Percentiles rank a stretch among this genome's conserved stretches.
These are phyloP conservation scores for Hydrolagus affinis DNA, from an alignment of 2,113 vertebrate genomes.

Conservation along the genomic window DNA sequence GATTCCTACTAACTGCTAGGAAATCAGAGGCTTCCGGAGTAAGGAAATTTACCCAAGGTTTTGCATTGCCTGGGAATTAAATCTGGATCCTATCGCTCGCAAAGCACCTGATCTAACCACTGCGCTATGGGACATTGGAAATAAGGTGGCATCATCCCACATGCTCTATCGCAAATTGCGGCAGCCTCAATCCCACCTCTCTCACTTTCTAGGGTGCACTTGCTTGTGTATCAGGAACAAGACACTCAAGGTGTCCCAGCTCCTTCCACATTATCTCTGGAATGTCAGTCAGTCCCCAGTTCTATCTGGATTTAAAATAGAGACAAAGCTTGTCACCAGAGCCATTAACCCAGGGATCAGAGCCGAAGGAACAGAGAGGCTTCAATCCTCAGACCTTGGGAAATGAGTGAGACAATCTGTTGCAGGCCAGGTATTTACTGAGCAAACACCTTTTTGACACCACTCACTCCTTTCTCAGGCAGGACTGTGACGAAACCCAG, in stretches of 20 bases:
- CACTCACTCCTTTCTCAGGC: neutral
- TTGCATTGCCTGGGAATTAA: too few species aligned
- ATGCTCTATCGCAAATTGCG: too few species aligned
- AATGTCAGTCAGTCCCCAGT: neutral
- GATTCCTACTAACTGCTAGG: too few species aligned
- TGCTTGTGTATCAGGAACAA: neutral
- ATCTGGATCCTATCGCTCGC: too few species aligned
- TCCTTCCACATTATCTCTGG: constrained; percentile 15
- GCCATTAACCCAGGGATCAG: neutral
- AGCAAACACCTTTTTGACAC: constrained; percentile 12
- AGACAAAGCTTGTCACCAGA: constrained; percentile 16
- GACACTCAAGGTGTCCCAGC: neutral
- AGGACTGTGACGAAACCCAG: neutral
- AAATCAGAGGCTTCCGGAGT: too few species aligned
- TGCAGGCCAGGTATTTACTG: neutral
- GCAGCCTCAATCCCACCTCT: too few species aligned
- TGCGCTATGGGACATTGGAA: too few species aligned
- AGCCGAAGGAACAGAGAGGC: neutral
- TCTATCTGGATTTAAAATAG: neutral
- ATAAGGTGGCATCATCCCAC: too few species aligned
- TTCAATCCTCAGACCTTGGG: neutral
- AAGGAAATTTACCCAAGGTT: too few species aligned
- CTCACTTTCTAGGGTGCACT: too few species aligned
- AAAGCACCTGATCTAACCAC: too few species aligned
- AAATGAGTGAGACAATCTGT: constrained; percentile 2